Base-by-base conservation (phyloP, 2,797 vertebrate species). In the Sarcophilus harrisii region DNA sequence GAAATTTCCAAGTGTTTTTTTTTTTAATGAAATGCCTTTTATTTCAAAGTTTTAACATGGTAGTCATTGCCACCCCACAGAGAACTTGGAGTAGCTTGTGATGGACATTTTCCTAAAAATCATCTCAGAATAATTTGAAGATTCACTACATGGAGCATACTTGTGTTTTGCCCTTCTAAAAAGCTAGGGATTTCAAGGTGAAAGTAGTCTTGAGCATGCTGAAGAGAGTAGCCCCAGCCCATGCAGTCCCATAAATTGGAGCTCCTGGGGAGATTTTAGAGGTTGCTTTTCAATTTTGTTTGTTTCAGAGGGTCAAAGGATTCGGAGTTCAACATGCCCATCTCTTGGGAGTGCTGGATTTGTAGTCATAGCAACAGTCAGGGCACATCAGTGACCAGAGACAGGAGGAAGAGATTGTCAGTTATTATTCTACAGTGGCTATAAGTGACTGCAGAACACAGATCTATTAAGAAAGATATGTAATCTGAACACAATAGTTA, bases 281-380 rank as follows among this genome's bases (percentile, higher is more conserved):
- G 54, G 55, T 95, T 96, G 57, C 90, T 96, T 95, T 97, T 96
- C 95, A 97, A 92, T 81, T 95, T 97, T 98, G 93, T 95, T 97
- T 90, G 95, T 97, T 97, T 97, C 93, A 97, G 92, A 95, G 27
- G 38, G 93, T 97, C 96, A 97, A 97, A 98, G 97, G 54, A 98
- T 4, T 24, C 94, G 94, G 90, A 91, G 93, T 97, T 98, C 94
- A 97, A 97, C 95, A 89, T 95, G 49, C 11, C 1, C 0, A 90
- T 94, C 81, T 58, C 96, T 49, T 3, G 13, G 94, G 96, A 95
- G 57, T 90, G 97, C 97, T 9, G 0, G 66, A 98, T 97, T 94
- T 97, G 92, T 97, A 95, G 93, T 96, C 90, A 97, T 38, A 94
- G 91, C 30, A 96, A 98, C 90, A 91, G 92, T 60, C 93, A 96